A percentile compares a stretch with the other conserved stretches of the same genome.
phyloP scores from a whole-genome alignment of 2,113 vertebrate species.

The Dipodomys ordii region DNA sequence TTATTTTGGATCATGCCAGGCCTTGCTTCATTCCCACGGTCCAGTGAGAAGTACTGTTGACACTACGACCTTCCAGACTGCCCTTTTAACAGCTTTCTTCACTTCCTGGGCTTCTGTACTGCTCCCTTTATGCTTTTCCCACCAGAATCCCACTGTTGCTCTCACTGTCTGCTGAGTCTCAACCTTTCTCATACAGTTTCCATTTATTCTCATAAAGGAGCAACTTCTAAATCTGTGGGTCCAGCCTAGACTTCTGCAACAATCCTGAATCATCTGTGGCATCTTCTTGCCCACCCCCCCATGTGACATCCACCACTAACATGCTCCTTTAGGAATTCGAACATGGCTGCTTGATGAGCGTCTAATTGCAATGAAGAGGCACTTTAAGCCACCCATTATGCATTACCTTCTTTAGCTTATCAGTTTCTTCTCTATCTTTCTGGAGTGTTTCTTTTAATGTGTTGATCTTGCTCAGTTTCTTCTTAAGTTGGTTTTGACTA shows the following conservation, averaged over 20 bases:
- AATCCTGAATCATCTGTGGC: neutral
- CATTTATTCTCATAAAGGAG: neutral
- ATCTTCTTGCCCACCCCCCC: too few relatives aligned
- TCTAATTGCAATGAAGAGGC: neutral
- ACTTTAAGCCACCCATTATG: too few relatives aligned
- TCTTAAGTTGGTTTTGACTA: conserved; percentile 88
- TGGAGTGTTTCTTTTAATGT: conserved; percentile 85
- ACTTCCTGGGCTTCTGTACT: neutral
- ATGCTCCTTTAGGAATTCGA: neutral
- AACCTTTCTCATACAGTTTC: neutral
- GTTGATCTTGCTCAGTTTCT: conserved; percentile 83
- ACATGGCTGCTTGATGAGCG: neutral
- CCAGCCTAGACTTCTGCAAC: neutral
- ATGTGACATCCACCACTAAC: neutral
- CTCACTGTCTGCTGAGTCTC: neutral
- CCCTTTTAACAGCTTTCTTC: neutral
- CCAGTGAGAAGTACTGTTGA: neutral
- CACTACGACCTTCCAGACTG: neutral
- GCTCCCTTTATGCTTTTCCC: neutral
- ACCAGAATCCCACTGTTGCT: neutral
- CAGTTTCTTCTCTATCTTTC: conserved; percentile 85
- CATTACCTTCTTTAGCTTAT: conserved; percentile 88
- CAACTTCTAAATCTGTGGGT: neutral
- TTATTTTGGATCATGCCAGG: neutral
- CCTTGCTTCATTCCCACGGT: neutral